Evolutionary conservation across 1,140 invertebrate genomes (phyloP).

Genomic region (Leguminivora glycinivorella): DNA sequence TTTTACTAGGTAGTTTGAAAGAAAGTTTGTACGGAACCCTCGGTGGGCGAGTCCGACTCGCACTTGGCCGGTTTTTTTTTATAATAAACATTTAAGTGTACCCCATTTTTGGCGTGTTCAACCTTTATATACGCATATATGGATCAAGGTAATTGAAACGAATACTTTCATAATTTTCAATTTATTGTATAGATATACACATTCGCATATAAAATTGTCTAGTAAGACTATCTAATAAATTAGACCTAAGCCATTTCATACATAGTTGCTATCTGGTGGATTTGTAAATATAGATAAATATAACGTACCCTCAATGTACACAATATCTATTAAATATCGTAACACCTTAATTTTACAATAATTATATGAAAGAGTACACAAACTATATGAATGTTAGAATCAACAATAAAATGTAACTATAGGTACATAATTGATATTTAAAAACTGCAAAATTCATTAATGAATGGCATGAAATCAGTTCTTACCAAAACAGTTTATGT

Average conservation of each 20-base stretch:
- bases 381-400: constrained; percentile 19
- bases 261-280: constrained; percentile 38
- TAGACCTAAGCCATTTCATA: constrained; percentile 62
- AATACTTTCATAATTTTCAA: constrained; percentile 39
- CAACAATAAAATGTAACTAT: constrained; percentile 24
- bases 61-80: too few relatives aligned
- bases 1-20: too few relatives aligned
- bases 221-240: constrained; percentile 68
- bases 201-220: constrained; percentile 73
- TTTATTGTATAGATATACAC: constrained; percentile 71
- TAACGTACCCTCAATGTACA: constrained; percentile 30
- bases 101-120: too few relatives aligned
- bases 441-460: constrained; percentile 18
- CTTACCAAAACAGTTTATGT: constrained; percentile 2
- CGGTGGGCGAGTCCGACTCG: too few relatives aligned
- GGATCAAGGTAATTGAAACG: not conserved
- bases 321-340: constrained; percentile 33
- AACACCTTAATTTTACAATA: constrained; percentile 20
- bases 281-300: constrained; percentile 36
- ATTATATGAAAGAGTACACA: constrained; percentile 6
- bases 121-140: too few relatives aligned
- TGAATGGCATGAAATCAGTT: constrained; percentile 7
- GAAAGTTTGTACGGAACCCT: too few relatives aligned
- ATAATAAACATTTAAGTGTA: too few relatives aligned
- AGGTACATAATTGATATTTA: not conserved